phyloP scores from a whole-genome alignment of 1,140 invertebrate species.

The Panagrolaimus sp. region DNA sequence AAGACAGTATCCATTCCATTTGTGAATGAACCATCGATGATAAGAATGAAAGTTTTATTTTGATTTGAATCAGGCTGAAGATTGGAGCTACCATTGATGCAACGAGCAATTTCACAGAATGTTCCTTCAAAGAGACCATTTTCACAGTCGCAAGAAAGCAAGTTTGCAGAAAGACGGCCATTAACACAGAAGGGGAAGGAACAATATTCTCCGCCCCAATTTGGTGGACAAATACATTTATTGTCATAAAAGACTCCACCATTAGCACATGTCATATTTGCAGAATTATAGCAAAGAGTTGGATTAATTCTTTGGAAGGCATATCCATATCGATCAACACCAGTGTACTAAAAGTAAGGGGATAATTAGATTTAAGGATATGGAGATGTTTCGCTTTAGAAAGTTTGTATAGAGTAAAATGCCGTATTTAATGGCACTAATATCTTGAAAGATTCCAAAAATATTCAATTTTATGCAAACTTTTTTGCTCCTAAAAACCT shows the following conservation, averaged over 20 bases:
- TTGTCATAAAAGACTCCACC: constrained; percentile 7
- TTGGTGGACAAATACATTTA: constrained; percentile 1
- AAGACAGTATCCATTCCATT: background rate
- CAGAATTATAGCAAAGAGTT: background rate
- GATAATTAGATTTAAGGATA: no score
- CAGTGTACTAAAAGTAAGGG: background rate
- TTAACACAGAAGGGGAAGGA: constrained; percentile 9
- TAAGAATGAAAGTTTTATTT: constrained; percentile 4
- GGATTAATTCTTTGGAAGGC: constrained; percentile 8
- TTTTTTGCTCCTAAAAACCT: no score
- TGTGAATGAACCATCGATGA: constrained; percentile 1
- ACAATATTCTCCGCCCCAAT: background rate
- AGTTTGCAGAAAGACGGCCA: background rate
- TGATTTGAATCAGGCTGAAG: background rate
- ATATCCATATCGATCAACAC: background rate
- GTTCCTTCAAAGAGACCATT: background rate
- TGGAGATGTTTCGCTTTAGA: no score
- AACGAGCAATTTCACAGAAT: constrained; percentile 3
- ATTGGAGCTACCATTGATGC: background rate
- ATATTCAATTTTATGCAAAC: no score
- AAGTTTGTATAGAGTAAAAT: no score
- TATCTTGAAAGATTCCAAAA: no score
- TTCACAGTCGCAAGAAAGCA: background rate
- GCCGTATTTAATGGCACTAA: no score
- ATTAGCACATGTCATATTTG: background rate